Percentiles rank a stretch among this genome's conserved stretches.
phyloP scores from a whole-genome alignment of 2,113 vertebrate genomes.

The Isurus oxyrinchus region DNA sequence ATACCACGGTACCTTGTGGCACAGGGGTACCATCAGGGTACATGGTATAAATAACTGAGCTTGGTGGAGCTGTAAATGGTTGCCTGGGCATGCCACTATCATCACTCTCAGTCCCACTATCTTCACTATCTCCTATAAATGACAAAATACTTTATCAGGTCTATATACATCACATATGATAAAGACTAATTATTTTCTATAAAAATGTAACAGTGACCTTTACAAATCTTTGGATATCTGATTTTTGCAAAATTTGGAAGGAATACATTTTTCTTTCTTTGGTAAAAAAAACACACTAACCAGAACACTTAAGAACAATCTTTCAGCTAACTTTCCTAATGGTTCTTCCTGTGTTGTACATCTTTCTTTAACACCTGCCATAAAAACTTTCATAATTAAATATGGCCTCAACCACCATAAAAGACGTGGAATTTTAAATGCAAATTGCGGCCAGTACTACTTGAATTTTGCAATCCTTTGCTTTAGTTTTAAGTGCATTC shows the following conservation, averaged over 20 bases:
- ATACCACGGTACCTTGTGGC: conserved; percentile 60
- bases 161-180: neutral
- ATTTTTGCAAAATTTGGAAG: neutral
- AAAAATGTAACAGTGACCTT: neutral
- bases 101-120: conserved; percentile 53
- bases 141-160: neutral
- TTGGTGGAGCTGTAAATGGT: conserved; percentile 55
- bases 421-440: neutral
- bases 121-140: conserved; percentile 47
- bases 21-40: conserved; percentile 60
- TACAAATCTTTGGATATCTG: neutral
- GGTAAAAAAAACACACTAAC: neutral
- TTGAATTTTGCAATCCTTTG: no score
- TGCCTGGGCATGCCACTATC: conserved; percentile 40
- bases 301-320: neutral
- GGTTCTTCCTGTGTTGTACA: neutral
- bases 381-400: neutral
- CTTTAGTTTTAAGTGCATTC: no score
- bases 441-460: neutral
- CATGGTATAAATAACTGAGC: conserved; percentile 60
- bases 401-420: neutral
- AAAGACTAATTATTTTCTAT: neutral
- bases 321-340: neutral
- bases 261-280: neutral
- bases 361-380: neutral